phyloP scores from a whole-genome alignment of 1,140 invertebrate genomes.

The Drosophila repleta region DNA sequence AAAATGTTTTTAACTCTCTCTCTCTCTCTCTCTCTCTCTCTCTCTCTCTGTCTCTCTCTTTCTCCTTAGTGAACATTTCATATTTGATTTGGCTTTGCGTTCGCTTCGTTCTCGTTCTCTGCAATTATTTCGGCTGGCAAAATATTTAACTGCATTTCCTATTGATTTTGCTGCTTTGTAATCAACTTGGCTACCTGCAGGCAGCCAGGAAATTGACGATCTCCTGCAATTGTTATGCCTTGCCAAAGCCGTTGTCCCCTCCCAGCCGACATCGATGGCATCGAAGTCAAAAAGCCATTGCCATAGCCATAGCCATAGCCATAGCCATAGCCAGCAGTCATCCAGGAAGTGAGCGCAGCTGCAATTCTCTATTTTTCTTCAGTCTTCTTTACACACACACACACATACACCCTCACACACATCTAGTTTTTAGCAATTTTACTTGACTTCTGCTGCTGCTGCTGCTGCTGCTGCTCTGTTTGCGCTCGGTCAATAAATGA shows the following conservation, averaged over 20 bases:
- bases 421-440: slow-evolving; percentile 70
- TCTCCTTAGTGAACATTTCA: slow-evolving; percentile 21
- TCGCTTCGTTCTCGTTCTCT: slow-evolving; percentile 10
- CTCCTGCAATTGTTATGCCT: slow-evolving; percentile 71
- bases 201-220: slow-evolving; percentile 78
- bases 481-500: slow-evolving; percentile 75
- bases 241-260: slow-evolving; percentile 10
- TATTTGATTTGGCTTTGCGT: slow-evolving; percentile 53
- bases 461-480: slow-evolving; percentile 61
- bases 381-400: slow-evolving; percentile 29
- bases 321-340: slow-evolving; percentile 40
- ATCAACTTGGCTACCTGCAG: slow-evolving; percentile 71
- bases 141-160: slow-evolving; percentile 82
- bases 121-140: slow-evolving; percentile 78
- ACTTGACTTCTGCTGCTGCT: slow-evolving; percentile 64
- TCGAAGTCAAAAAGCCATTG: slow-evolving; percentile 29
- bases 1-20: slow-evolving; percentile 29
- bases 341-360: slow-evolving; percentile 49
- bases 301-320: slow-evolving; percentile 3
- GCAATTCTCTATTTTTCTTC: slow-evolving; percentile 49
- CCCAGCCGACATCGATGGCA: slow-evolving; percentile 5
- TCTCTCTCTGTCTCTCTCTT: background rate
- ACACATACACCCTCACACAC: slow-evolving; percentile 29
- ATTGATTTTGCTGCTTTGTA: slow-evolving; percentile 78
- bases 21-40: slow-evolving; percentile 6